Evolutionary conservation across 2,888 invertebrate species (phyloP), one percentile per base, ranked within the genome.

Genomic region (Galeopsomyia nigrocyanea): DNA sequence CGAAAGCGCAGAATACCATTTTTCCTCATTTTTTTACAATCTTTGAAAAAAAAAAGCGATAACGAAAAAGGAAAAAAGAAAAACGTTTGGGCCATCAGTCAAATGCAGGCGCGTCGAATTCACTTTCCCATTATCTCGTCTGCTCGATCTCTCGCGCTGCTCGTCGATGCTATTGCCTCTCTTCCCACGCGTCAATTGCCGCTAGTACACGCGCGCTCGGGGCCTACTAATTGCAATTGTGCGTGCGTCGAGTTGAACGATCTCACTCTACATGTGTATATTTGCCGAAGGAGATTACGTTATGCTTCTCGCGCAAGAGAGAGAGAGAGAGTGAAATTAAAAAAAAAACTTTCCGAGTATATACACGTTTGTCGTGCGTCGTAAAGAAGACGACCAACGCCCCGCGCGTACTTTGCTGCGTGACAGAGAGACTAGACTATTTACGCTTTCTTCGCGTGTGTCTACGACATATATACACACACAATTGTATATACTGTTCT

Each of bases 151-250:
- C 14, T n/a, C 26, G 9, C 17, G 13, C 39, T 46, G 17, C 39
- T 1, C 51, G 61, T 26, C 71, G 55, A 73, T 69, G 39, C 39
- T 3, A 3, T 39, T 26, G 39, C 39, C n/a, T n/a, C n/a, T 58
- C 62, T 74, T 74, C 70, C 73, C 73, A 74, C 73, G 73, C 66
- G 63, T 67, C 70, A 74, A 74, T 73, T 65, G 49, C 57, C 61
- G 47, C 71, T 39, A 46, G 58, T 31, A 49, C 53, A 53, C 21
- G 22, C 53, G 31, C 16, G 55, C 19, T 58, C 63, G n/a, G 50
- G 50, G n/a, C 31, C 14, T 56, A 3, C 51, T 74, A 70, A 74
- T 74, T 74, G 71, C 67, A 71, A 74, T 74, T 74, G 70, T 70
- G 67, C 64, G 64, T 71, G 63, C 50, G 47, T 22, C 50, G 67